Percentiles rank a stretch among this genome's conserved stretches.
Evolutionary conservation across 2,888 invertebrate genomes (phyloP).

Genomic region (Nymphalis polychloros): DNA sequence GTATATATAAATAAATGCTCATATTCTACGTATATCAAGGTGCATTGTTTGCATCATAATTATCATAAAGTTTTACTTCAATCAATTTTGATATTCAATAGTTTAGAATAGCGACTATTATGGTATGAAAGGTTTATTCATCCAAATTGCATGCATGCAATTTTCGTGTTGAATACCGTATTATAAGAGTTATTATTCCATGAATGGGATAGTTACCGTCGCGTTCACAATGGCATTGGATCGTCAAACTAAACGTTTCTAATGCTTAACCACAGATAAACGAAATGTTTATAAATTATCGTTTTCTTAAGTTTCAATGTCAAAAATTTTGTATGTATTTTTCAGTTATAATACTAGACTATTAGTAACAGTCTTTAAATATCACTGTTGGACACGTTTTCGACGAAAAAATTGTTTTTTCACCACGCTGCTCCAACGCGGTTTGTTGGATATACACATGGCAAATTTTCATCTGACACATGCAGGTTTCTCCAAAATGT

Average conservation of each 20-base stretch:
- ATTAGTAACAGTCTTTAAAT: too few species aligned
- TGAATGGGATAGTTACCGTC: neutral
- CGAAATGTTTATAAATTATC: too few species aligned
- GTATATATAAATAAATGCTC: neutral
- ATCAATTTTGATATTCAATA: constrained; percentile 25
- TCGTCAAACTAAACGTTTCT: neutral
- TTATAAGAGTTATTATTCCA: constrained; percentile 3
- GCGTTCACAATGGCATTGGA: too few species aligned
- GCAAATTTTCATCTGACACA: too few species aligned
- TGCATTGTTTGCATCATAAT: constrained; percentile 23
- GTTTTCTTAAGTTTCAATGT: too few species aligned
- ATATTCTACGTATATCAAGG: neutral
- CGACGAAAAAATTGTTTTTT: too few species aligned
- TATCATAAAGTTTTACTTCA: constrained; percentile 8
- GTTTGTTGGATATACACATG: too few species aligned
- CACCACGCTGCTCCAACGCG: too few species aligned
- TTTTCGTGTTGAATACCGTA: constrained; percentile 8
- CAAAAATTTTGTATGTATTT: too few species aligned
- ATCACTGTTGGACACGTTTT: too few species aligned
- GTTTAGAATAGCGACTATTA: constrained; percentile 12
- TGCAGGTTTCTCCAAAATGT: too few species aligned
- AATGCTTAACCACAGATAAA: neutral
- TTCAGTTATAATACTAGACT: too few species aligned
- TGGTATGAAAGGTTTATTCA: constrained; percentile 7
- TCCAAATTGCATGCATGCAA: constrained; percentile 2